A percentile compares a stretch with the other conserved stretches of the same genome.
Conservation (phyloP, 2,888 invertebrate species). For the Tanytarsus gracilentus region DNA sequence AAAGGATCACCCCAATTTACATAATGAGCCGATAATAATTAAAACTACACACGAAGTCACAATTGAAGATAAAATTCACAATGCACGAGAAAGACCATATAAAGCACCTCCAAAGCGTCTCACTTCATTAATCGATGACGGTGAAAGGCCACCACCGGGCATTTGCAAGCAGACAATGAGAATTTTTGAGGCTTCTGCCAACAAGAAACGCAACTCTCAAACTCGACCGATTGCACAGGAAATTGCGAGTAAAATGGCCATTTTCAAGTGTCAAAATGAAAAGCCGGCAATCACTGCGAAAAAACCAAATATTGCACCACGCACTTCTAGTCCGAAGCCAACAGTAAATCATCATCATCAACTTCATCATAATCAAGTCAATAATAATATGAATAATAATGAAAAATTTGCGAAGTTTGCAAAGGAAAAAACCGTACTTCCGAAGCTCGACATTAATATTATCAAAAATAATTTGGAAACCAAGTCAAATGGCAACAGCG, state of each 20-base stretch:
- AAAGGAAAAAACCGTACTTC: constrained; percentile 16
- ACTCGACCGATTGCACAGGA: constrained; percentile 47
- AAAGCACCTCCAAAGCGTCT: constrained; percentile 52
- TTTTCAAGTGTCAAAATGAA: constrained; percentile 50
- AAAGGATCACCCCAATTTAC: constrained; percentile 26
- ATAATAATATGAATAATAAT: constrained; percentile 26
- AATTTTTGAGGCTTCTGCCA: constrained; percentile 67
- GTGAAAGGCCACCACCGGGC: constrained; percentile 79
- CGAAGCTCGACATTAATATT: constrained; percentile 26
- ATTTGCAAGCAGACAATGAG: constrained; percentile 77
- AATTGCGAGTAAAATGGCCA: constrained; percentile 56
- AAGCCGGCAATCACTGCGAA: constrained; percentile 36
- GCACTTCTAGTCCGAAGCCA: constrained; percentile 31
- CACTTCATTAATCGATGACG: constrained; percentile 56
- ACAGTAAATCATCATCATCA: constrained; percentile 29
- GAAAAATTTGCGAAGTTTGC: constrained; percentile 21
- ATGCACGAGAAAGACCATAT: constrained; percentile 41
- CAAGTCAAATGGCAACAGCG: constrained; percentile 12
- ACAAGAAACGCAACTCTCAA: constrained; percentile 47
- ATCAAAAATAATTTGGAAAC: constrained; percentile 26
- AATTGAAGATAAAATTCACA: constrained; percentile 43
- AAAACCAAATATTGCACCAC: constrained; percentile 32
- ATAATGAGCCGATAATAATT: neutral
- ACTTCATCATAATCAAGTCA: constrained; percentile 28
- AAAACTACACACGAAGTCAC: constrained; percentile 33